Evolutionary conservation across 2,888 invertebrate genomes (phyloP), one percentile per base, ranked within the genome.

Genomic region (Hypolimnas misippus): DNA sequence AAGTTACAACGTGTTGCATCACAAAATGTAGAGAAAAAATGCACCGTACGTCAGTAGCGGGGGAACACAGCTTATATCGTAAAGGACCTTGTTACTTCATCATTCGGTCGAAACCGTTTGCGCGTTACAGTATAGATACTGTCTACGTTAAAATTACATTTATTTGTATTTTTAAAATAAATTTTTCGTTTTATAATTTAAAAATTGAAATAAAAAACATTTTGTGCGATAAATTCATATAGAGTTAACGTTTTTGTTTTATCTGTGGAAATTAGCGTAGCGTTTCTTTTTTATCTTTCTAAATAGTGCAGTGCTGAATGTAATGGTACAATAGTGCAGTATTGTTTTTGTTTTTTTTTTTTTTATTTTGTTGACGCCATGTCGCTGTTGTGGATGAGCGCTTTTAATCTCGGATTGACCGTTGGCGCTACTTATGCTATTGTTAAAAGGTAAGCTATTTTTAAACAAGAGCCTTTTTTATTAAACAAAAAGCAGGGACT

Each of bases 381-480:
- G 95, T 93, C 93, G 73, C 75, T 93, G 53, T 68, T 95, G 64
- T 95, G 94, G 94, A 94, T 95, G 93, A 92, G 93, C 69, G 87
- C 92, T 65, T 89, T 95, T 76, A 94, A 93, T 84, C 82, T 95
- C 69, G 93, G 93, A 65, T 83, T 95, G 77, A 94, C 94, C 60
- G 84, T 95, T 76, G 94, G 94, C 68, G 92, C 93, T 63, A 95
- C 95, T 63, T 93, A 88, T 79, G 89, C 92, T 63, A 93, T 95
- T 71, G 85, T 95, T 69, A 92, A 87, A 76, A 92, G 94, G 95
- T 95, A 89, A 90, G 79, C 1, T 70, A 66, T 59, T 44, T 38
- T 38, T 44, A 19, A 17, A 31, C 17, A 25, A 21, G 12, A 42
- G 1, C 1, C 1, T 19, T 3, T 19, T 42, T 42, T 3, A 17